These are phyloP conservation scores for Plebejus argus DNA, from an alignment of 2,888 invertebrate genomes.

Conservation along the genomic window DNA sequence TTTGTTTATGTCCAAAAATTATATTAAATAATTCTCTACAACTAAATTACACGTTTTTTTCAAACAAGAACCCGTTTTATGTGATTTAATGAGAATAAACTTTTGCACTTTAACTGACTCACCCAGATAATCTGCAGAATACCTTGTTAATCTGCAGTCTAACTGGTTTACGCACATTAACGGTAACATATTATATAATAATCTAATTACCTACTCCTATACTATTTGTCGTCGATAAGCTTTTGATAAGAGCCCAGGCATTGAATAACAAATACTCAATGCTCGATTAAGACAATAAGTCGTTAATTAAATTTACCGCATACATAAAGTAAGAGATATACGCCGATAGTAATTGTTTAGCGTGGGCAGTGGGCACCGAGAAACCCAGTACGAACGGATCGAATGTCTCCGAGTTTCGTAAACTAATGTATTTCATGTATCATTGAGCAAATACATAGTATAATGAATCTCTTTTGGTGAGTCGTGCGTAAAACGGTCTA, in stretches of 20 bases:
- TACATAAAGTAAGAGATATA: background rate
- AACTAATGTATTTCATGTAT: conserved; percentile 49
- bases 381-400: conserved; percentile 34
- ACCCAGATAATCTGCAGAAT: no score
- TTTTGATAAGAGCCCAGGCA: background rate
- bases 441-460: conserved; percentile 65
- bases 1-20: no score
- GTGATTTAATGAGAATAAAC: no score
- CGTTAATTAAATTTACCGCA: background rate
- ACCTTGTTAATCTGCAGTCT: no score
- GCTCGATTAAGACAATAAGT: background rate
- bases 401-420: background rate
- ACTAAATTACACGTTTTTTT: no score
- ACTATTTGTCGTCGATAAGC: background rate
- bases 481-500: conserved; percentile 80
- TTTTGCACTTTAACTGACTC: no score
- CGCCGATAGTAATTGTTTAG: background rate
- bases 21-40: no score
- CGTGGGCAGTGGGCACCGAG: background rate
- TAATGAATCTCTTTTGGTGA: conserved; percentile 77
- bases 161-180: no score
- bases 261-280: background rate
- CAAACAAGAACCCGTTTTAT: no score
- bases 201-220: background rate
- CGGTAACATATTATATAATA: no score